A percentile compares a stretch with the other conserved stretches of the same genome.
Conservation (phyloP, 2,888 invertebrate genomes). For the Pyrgus malvae region DNA sequence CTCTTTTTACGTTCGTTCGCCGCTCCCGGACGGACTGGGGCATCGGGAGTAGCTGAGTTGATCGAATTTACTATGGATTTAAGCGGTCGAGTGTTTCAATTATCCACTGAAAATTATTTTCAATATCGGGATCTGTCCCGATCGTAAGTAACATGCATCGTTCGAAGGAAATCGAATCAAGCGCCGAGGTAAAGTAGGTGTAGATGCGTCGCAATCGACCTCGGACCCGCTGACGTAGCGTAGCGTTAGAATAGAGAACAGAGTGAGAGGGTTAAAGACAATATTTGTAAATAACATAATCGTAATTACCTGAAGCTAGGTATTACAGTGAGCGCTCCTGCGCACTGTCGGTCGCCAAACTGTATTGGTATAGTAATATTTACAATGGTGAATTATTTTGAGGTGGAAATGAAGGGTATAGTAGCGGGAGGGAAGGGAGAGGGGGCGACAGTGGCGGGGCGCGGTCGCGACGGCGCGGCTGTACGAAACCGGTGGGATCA, state of each 20-base stretch:
- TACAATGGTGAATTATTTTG: too few relatives aligned
- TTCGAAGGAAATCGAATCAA: slow-evolving; percentile 64
- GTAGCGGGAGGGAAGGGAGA: not conserved
- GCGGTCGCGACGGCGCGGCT: slow-evolving; percentile 52
- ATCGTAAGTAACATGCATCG: slow-evolving; percentile 59
- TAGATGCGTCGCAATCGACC: slow-evolving; percentile 73
- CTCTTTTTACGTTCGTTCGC: slow-evolving; percentile 47
- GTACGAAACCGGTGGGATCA: slow-evolving; percentile 82
- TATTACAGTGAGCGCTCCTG: slow-evolving; percentile 59
- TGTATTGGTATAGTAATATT: not conserved
- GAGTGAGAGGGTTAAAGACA: slow-evolving; percentile 83
- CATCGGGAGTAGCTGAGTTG: slow-evolving; percentile 68
- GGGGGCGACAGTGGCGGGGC: slow-evolving; percentile 8
- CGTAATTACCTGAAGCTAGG: slow-evolving; percentile 76
- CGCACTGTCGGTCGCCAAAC: slow-evolving; percentile 31
- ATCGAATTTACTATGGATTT: slow-evolving; percentile 81
- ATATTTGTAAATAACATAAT: slow-evolving; percentile 82
- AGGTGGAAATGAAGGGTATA: not conserved
- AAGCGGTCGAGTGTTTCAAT: slow-evolving; percentile 73
- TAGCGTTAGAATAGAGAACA: slow-evolving; percentile 78
- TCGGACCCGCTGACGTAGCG: slow-evolving; percentile 74
- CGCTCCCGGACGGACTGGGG: slow-evolving; percentile 56
- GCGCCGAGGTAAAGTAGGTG: slow-evolving; percentile 63
- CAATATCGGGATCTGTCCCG: slow-evolving; percentile 61
- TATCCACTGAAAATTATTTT: slow-evolving; percentile 65